Conservation (phyloP, 1,140 invertebrate species). For the Saccostrea glomerata region DNA sequence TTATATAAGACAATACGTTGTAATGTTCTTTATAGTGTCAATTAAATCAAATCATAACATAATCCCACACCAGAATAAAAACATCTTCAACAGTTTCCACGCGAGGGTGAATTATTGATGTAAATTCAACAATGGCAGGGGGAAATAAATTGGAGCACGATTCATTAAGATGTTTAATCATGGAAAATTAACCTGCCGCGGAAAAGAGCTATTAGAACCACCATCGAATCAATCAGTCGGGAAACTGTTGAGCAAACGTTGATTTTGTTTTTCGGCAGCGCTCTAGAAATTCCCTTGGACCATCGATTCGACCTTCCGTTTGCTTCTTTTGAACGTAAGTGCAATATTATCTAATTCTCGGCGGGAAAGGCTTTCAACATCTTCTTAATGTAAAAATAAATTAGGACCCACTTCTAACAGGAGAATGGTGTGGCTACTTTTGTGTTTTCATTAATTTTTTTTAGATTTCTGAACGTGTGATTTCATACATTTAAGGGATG, state of each 20-base stretch:
- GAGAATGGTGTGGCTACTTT: neutral
- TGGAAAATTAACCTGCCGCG: slow-evolving; percentile 12
- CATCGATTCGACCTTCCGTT: no score
- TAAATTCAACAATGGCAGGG: slow-evolving; percentile 7
- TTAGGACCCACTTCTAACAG: no score
- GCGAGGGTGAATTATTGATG: slow-evolving; percentile 1
- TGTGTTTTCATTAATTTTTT: neutral
- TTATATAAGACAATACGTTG: no score
- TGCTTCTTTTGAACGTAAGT: no score
- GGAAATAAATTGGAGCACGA: slow-evolving; percentile 31
- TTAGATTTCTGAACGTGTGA: neutral
- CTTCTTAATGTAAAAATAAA: slow-evolving; percentile 19
- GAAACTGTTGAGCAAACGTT: slow-evolving; percentile 17
- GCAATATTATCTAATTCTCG: slow-evolving; percentile 30
- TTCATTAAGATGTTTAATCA: slow-evolving; percentile 29
- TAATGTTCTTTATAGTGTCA: neutral
- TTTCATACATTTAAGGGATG: no score
- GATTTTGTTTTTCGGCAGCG: slow-evolving; percentile 8
- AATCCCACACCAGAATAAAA: neutral
- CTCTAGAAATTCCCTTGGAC: neutral
- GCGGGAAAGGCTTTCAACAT: slow-evolving; percentile 21
- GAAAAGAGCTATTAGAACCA: neutral
- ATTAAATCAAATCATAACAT: neutral
- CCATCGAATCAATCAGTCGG: slow-evolving; percentile 5
- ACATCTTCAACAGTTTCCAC: neutral